A percentile compares a stretch with the other conserved stretches of the same genome.
Evolutionary conservation across 2,113 vertebrate genomes (phyloP).

Genomic region (Sylvicapra grimmia): DNA sequence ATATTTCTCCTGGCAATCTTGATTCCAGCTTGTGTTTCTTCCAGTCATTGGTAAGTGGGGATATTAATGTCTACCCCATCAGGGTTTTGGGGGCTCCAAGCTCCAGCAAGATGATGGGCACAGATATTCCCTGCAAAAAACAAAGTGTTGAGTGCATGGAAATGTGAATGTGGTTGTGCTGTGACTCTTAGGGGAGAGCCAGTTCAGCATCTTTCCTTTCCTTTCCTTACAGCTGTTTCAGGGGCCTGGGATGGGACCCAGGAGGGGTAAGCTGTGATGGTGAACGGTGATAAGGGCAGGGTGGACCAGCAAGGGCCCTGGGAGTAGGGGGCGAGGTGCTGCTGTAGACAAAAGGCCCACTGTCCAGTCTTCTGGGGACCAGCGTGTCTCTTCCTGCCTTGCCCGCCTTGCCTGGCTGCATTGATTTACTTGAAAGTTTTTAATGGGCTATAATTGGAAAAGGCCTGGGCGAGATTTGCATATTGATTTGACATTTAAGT

Average conservation of each 20-base stretch:
- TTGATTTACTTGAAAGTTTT: slow-evolving; percentile 75
- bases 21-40: too few relatives aligned
- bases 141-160: neutral
- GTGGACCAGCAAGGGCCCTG: neutral
- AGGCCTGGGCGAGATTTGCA: slow-evolving; percentile 74
- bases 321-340: neutral
- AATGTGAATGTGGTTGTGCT: too few relatives aligned
- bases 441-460: slow-evolving; percentile 74
- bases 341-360: neutral
- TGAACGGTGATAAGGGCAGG: neutral
- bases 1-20: too few relatives aligned
- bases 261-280: neutral
- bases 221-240: neutral
- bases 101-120: neutral
- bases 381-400: neutral
- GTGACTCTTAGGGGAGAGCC: neutral
- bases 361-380: neutral
- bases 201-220: neutral
- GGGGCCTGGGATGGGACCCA: neutral
- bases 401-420: neutral
- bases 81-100: neutral
- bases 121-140: too few relatives aligned
- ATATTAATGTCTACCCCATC: neutral
- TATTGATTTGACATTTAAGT: slow-evolving; percentile 81
- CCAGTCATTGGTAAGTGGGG: neutral